Evolutionary conservation across 2,797 vertebrate species (phyloP), one percentile per base, ranked within the genome.

Genomic region (Pelobates cultripes): DNA sequence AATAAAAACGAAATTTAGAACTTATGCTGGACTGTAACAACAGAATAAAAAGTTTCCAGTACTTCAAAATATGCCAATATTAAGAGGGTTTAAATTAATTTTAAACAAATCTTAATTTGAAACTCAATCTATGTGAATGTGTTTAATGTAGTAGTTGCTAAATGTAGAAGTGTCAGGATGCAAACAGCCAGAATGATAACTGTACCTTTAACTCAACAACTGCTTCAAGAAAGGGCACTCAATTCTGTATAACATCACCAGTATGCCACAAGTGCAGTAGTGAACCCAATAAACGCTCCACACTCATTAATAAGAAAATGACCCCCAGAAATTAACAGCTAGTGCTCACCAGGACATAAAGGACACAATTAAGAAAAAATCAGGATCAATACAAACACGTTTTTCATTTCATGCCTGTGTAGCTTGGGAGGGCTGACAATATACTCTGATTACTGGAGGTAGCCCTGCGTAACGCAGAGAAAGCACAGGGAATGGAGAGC

Each of bases 331-430:
- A 87, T 74, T 87, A 92, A 89, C 90, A 86, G 91, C 90, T 95
- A 89, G 66, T 90, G 87, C 87, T 51, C 47, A 51, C 47, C 10
- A 94, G 96, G 94, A 94, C 92, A 93, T 92, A 94, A 95, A 97
- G 96, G 97, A 97, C 96, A 96, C 94, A 91, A 89, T 87, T 92
- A 95, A 95, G 96, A 94, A 96, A 96, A 95, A 96, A 95, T 89
- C 3, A 93, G 95, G 96, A 98, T 98, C 97, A 97, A 98, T 98
- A 98, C 96, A 96, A 98, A 96, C 92, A 93, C 91, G 94, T 95
- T 97, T 97, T 98, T 96, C 96, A 98, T 99, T 98, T 99, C 97
- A 98, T 97, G 97, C 95, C 97, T 97, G 96, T 96, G 95, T 95
- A 96, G 92, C 95, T 96, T 96, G 95, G 95, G 97, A 95, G 95